phyloP scores from a whole-genome alignment of 2,888 invertebrate species.

The Lepidonotus clava region DNA sequence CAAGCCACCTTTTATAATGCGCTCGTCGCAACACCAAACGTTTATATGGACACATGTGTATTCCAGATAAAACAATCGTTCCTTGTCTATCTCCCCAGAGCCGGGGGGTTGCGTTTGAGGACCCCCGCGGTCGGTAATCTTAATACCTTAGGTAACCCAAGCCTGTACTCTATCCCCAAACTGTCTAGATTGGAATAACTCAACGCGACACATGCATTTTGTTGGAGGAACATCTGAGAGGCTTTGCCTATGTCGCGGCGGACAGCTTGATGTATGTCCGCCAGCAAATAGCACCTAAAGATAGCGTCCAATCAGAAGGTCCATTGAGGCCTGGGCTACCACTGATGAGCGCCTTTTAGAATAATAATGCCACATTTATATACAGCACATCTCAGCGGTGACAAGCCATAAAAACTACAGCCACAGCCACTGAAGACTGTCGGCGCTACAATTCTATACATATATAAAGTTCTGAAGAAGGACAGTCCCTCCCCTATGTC shows the following conservation, averaged over 20 bases:
- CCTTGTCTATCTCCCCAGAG: background rate
- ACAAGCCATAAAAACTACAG: conserved; percentile 10
- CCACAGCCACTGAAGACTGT: no score
- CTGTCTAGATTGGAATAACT: background rate
- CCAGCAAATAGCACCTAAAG: background rate
- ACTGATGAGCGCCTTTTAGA: background rate
- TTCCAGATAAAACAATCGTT: background rate
- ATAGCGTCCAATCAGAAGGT: conserved; percentile 17
- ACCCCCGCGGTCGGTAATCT: no score
- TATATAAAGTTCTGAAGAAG: no score
- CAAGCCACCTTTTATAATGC: background rate
- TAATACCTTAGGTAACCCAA: background rate
- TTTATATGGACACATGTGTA: background rate
- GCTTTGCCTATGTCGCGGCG: background rate
- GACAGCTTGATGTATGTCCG: background rate
- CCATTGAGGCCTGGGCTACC: background rate
- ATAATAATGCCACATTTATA: conserved; percentile 5
- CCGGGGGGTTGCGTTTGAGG: background rate
- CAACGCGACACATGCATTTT: background rate
- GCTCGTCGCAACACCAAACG: no score
- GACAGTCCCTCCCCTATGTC: no score
- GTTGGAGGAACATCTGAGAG: background rate
- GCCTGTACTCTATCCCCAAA: background rate
- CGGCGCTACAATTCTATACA: no score
- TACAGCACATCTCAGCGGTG: background rate